Evolutionary conservation across 2,113 vertebrate species (phyloP), one percentile per base, ranked within the genome.

Genomic region (Oryzias curvinotus): DNA sequence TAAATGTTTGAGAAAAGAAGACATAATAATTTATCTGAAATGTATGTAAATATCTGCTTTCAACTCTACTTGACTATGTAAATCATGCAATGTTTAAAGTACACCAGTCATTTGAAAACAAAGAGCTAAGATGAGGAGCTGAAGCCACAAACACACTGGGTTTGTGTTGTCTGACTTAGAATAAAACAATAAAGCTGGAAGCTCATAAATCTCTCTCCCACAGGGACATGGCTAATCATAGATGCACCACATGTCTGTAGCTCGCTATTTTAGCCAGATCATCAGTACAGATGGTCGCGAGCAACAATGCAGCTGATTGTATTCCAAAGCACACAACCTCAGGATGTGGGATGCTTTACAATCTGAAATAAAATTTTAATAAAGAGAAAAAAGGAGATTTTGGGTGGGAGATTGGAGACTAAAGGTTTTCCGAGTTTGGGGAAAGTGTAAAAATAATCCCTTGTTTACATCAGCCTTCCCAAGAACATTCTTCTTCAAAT

Each of bases 201-300:
- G 62, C 77, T 80, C 77, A 83, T 83, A 72, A 75, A 71, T 71
- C 71, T 63, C 25, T 56, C 46, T 71, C 69, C 80, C 78, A 53
- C 47, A 48, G 80, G 67, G 57, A 65, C 13, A n/a, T 45, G 65
- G 61, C 80, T 77, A 78, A 80, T 85, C 76, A 63, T 73, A 76
- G 60, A 70, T 42, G 16, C 48, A 56, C 52, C 74, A 70, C 75
- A 62, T 62, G 65, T 71, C 81, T 78, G 65, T 26, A 30, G 65
- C 63, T 71, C 57, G 5, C 54, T 75, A 57, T 73, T 81, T 84
- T 68, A 68, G 64, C 49, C 71, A 52, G 63, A 74, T 85, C 75
- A 80, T 78, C 71, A 53, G 63, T 48, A 64, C 77, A 73, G 69
- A 68, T 70, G 64, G 75, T 43, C 46, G 43, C 10, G 5, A 49